These are phyloP conservation scores for Setipinna tenuifilis DNA, from an alignment of 2,797 vertebrate species.

Conservation along the genomic window DNA sequence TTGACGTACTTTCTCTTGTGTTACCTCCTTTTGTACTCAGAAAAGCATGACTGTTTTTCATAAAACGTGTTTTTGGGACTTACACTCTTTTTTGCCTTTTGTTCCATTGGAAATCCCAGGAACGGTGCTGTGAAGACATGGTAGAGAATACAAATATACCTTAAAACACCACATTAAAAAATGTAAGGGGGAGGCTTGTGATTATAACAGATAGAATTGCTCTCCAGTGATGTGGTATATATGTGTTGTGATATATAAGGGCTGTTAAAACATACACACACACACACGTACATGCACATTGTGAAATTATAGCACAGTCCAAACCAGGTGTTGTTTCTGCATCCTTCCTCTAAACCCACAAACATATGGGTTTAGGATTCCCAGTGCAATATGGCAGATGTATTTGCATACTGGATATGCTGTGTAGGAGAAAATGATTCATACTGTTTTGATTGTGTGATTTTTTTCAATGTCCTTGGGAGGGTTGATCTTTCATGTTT, in stretches of 20 bases:
- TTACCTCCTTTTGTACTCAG: constrained; percentile 23
- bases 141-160: background rate
- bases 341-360: constrained; percentile 36
- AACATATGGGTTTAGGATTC: constrained; percentile 45
- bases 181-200: background rate
- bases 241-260: constrained; percentile 8
- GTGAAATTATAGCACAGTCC: constrained; percentile 34
- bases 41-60: constrained; percentile 19
- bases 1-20: background rate
- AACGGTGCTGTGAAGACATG: background rate
- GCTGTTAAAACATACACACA: constrained; percentile 22
- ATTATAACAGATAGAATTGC: constrained; percentile 39
- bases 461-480: constrained; percentile 12
- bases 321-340: constrained; percentile 41
- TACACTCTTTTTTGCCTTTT: constrained; percentile 1
- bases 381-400: constrained; percentile 34
- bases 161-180: background rate
- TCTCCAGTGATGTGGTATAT: constrained; percentile 33
- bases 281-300: background rate
- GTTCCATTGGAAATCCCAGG: background rate
- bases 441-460: constrained; percentile 22
- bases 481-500: background rate
- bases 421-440: constrained; percentile 46
- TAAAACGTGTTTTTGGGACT: background rate
- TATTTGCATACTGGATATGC: constrained; percentile 38